Percentiles rank a stretch among this genome's conserved stretches.
Conservation (phyloP, 2,797 vertebrate species). For the Myotis pilosus region DNA sequence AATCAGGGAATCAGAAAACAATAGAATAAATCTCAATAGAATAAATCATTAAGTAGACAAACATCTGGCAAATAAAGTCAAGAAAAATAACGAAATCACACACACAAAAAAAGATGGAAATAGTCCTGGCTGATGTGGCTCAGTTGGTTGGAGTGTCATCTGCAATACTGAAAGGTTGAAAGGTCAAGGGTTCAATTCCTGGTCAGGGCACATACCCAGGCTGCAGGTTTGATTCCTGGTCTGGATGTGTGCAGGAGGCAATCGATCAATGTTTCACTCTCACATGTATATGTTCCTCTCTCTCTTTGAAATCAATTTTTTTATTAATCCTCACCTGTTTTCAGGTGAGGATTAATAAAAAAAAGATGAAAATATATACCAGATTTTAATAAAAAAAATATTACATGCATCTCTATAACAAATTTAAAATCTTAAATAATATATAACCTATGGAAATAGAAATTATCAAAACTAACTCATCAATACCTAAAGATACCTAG, state of each 20-base stretch:
- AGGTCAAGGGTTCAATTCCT: background rate
- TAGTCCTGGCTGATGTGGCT: background rate
- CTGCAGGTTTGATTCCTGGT: background rate
- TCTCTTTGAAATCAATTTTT: background rate
- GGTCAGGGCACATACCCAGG: background rate
- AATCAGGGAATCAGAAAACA: background rate
- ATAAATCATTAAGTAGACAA: background rate
- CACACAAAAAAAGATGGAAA: background rate
- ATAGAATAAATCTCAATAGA: background rate
- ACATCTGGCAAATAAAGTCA: background rate
- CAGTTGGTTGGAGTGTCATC: background rate
- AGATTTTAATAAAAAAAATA: background rate
- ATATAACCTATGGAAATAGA: background rate
- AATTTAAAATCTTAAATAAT: conserved; percentile 26
- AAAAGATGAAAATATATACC: background rate
- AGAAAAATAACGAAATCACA: conserved; percentile 4
- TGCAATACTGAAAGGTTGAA: background rate
- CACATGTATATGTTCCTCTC: background rate
- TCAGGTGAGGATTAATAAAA: background rate
- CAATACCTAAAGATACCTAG: background rate
- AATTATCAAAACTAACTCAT: background rate
- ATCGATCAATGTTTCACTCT: background rate
- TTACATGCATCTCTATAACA: background rate
- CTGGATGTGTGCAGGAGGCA: background rate
- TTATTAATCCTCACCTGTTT: too few species aligned